Evolutionary conservation across 1,140 invertebrate species (phyloP).

Genomic region (Lucilia sericata): DNA sequence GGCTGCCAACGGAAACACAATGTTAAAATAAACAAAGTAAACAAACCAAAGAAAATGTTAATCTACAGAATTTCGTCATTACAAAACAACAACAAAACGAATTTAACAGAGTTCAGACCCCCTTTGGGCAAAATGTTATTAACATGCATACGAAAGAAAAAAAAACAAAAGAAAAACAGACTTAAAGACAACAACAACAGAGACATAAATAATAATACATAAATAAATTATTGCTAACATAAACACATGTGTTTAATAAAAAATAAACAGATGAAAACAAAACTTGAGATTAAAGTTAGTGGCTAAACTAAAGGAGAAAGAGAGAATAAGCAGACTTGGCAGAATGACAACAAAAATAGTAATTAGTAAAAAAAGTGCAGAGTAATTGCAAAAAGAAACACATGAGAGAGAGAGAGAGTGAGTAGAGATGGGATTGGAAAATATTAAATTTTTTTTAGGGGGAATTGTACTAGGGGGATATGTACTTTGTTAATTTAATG

Average conservation of each 20-base stretch:
- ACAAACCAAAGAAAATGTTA: no score
- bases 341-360: background rate
- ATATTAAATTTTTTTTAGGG: no score
- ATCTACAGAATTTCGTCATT: background rate
- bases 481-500: no score
- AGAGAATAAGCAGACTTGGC: background rate
- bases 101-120: background rate
- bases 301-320: background rate
- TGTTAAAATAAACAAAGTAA: background rate
- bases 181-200: no score
- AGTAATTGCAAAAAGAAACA: background rate
- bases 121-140: background rate
- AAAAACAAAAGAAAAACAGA: background rate
- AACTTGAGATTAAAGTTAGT: background rate
- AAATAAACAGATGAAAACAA: conserved; percentile 12
- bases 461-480: no score
- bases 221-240: background rate
- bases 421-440: no score
- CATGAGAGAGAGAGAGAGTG: background rate
- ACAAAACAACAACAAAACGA: background rate
- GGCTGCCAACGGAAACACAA: background rate
- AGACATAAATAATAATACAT: background rate
- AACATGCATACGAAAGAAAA: background rate
- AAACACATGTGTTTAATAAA: conserved; percentile 22
- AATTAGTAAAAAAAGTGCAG: background rate